A percentile compares a stretch with the other conserved stretches of the same genome.
Conservation (phyloP, 2,113 vertebrate genomes). For the Myiagra hebetior region DNA sequence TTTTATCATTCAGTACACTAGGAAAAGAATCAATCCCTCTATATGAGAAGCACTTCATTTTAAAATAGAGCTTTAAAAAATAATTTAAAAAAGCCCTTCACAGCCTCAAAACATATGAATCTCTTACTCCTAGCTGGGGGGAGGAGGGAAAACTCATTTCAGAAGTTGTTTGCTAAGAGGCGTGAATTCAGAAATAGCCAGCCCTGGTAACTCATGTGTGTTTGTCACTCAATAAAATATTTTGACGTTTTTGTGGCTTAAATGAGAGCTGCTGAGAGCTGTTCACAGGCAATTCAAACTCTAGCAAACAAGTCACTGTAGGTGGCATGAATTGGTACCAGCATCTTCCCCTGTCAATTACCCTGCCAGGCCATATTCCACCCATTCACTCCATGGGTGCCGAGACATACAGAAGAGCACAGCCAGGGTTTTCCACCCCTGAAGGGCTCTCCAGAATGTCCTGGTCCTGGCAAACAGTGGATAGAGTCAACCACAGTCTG, state of each 20-base stretch:
- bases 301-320: not conserved
- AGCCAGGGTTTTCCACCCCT: not conserved
- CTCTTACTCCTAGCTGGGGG: not conserved
- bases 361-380: not conserved
- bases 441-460: not conserved
- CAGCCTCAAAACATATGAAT: not conserved
- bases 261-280: slow-evolving; percentile 11
- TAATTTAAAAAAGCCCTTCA: not conserved
- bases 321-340: slow-evolving; percentile 20
- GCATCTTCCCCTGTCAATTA: not conserved
- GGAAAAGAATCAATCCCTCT: not conserved
- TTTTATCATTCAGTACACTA: not conserved
- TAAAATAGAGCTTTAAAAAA: not conserved
- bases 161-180: slow-evolving; percentile 36
- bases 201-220: slow-evolving; percentile 25
- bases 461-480: not conserved
- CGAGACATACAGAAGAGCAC: not conserved
- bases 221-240: slow-evolving; percentile 58
- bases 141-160: not conserved
- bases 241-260: slow-evolving; percentile 54
- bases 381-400: not conserved
- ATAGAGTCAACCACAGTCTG: not conserved
- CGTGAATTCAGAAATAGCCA: slow-evolving; percentile 49
- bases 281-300: slow-evolving; percentile 39
- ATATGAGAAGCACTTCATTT: not conserved